These are phyloP conservation scores for Geodia barretti DNA, from an alignment of 37 sponge, comb jelly and placozoan genomes.

Conservation along the genomic window DNA sequence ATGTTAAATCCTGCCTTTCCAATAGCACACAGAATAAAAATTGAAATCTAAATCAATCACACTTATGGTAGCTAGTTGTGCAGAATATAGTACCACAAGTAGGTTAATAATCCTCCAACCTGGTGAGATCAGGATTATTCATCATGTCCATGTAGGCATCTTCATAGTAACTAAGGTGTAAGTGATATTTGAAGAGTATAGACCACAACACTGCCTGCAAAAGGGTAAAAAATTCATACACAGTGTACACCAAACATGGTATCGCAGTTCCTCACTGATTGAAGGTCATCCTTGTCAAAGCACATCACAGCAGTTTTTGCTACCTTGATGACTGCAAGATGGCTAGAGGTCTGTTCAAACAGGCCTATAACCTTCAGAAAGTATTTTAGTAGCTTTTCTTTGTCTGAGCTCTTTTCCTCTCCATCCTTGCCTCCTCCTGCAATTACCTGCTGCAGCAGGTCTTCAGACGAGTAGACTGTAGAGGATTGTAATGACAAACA, in stretches of 20 bases:
- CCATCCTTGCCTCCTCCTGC: neutral
- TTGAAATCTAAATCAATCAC: too few relatives aligned
- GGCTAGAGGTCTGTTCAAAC: slow-evolving; percentile 53
- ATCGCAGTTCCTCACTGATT: slow-evolving; percentile 11
- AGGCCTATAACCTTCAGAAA: slow-evolving; percentile 56
- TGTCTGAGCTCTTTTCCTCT: neutral
- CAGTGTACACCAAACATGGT: neutral
- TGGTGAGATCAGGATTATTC: slow-evolving; percentile 48
- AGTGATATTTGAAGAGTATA: slow-evolving; percentile 66
- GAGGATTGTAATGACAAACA: neutral
- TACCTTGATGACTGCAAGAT: slow-evolving; percentile 14
- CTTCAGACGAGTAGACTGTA: neutral
- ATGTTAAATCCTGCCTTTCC: too few relatives aligned
- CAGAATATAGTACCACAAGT: too few relatives aligned
- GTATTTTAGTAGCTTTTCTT: slow-evolving; percentile 21
- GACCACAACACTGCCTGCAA: slow-evolving; percentile 76
- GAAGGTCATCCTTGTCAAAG: slow-evolving; percentile 2
- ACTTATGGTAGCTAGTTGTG: too few relatives aligned
- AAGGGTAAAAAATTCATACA: neutral
- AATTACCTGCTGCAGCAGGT: neutral
- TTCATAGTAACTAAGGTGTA: slow-evolving; percentile 45
- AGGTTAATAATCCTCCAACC: too few relatives aligned
- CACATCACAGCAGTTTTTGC: slow-evolving; percentile 18
- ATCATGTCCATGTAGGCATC: slow-evolving; percentile 71
- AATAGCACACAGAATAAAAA: too few relatives aligned